Percentiles rank a stretch among this genome's conserved stretches.
Evolutionary conservation across 1,140 invertebrate genomes (phyloP).

Genomic region (Ectropis grisescens): DNA sequence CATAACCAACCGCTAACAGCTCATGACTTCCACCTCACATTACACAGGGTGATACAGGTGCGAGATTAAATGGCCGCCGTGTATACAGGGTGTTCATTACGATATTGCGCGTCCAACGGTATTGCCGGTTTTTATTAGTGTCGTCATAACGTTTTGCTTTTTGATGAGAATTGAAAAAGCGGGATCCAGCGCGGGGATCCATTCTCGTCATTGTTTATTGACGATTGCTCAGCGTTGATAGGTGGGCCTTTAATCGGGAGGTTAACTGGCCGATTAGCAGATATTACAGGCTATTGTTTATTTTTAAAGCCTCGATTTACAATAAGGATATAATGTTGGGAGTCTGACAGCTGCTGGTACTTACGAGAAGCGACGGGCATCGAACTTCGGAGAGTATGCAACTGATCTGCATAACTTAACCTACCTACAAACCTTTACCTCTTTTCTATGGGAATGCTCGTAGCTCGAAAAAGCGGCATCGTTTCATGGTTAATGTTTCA

Average conservation of each 20-base stretch:
- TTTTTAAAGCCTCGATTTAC: no score
- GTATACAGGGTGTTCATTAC: conserved; percentile 64
- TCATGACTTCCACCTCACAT: conserved; percentile 8
- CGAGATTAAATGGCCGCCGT: conserved; percentile 60
- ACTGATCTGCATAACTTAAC: no score
- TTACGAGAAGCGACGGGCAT: no score
- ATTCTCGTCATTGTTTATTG: conserved; percentile 26
- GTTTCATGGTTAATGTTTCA: no score
- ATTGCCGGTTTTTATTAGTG: conserved; percentile 58
- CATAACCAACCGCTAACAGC: no score
- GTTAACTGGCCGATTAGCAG: neutral
- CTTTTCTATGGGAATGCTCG: no score
- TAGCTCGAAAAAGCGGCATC: no score
- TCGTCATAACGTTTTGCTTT: conserved; percentile 48
- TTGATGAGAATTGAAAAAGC: conserved; percentile 64
- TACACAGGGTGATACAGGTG: conserved; percentile 58
- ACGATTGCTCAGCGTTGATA: neutral
- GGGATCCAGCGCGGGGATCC: conserved; percentile 28
- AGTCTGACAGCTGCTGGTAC: no score
- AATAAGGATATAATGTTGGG: no score
- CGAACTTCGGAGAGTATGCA: no score
- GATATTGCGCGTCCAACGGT: conserved; percentile 56
- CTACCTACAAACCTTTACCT: no score
- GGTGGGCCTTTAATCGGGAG: conserved; percentile 5
- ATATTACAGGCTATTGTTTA: no score